Percentiles rank a stretch among this genome's conserved stretches.
Evolutionary conservation across 2,888 invertebrate genomes (phyloP).

Genomic region (Taenaris catops): DNA sequence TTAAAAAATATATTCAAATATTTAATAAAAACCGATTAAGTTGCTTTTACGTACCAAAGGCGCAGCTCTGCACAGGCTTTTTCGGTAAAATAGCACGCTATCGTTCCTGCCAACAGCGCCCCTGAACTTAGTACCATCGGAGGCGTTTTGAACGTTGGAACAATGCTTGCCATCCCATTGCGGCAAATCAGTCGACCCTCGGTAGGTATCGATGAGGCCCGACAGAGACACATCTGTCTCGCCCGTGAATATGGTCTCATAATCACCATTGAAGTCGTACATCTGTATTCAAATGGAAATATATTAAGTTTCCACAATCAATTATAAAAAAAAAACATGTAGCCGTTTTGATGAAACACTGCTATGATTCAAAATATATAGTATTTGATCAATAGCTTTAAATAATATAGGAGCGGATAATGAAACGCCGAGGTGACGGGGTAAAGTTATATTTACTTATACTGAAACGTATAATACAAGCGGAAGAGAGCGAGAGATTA

Average conservation of each 20-base stretch:
- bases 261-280: constrained; percentile 91
- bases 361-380: too few species aligned
- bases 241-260: constrained; percentile 88
- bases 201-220: constrained; percentile 88
- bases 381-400: too few species aligned
- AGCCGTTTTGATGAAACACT: too few species aligned
- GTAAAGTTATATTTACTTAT: too few species aligned
- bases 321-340: not conserved
- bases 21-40: too few species aligned
- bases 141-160: constrained; percentile 86
- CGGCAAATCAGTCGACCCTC: constrained; percentile 84
- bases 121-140: constrained; percentile 92
- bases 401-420: not conserved
- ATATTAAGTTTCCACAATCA: not conserved
- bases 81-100: constrained; percentile 87
- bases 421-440: too few species aligned
- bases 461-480: too few species aligned
- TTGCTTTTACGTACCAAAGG: constrained; percentile 82
- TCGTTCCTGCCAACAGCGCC: constrained; percentile 85
- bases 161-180: constrained; percentile 90
- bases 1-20: too few species aligned
- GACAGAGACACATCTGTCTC: constrained; percentile 78
- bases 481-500: too few species aligned
- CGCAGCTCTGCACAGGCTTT: constrained; percentile 92
- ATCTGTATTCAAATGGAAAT: constrained; percentile 75